phyloP scores from a whole-genome alignment of 2,888 invertebrate genomes.

The Philhelius pedissequus region DNA sequence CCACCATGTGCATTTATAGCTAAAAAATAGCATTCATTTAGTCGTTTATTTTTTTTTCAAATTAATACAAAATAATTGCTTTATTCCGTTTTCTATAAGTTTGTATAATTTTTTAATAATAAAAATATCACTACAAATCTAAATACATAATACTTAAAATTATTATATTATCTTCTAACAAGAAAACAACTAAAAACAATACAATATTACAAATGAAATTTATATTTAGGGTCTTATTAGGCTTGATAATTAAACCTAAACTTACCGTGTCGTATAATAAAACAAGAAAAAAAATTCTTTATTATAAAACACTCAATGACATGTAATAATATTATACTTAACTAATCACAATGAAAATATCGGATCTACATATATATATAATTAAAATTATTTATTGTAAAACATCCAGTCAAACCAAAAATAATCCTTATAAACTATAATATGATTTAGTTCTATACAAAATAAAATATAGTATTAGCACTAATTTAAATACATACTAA shows the following conservation, averaged over 20 bases:
- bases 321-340: background rate
- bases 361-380: background rate
- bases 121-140: slow-evolving; percentile 55
- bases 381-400: background rate
- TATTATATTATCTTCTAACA: background rate
- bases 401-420: background rate
- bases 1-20: too few relatives aligned
- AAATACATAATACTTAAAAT: slow-evolving; percentile 30
- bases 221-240: background rate
- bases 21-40: too few relatives aligned
- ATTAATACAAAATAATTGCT: slow-evolving; percentile 68
- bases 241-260: background rate
- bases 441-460: background rate
- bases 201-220: background rate
- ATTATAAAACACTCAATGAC: background rate
- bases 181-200: slow-evolving; percentile 7
- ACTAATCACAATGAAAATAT: background rate
- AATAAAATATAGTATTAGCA: background rate
- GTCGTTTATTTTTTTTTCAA: slow-evolving; percentile 26
- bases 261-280: slow-evolving; percentile 22
- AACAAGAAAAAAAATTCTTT: background rate
- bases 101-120: slow-evolving; percentile 63
- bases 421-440: background rate
- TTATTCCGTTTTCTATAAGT: slow-evolving; percentile 55
- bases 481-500: background rate